phyloP scores from a whole-genome alignment of 2,888 invertebrate species.

The Nudaria mundana region DNA sequence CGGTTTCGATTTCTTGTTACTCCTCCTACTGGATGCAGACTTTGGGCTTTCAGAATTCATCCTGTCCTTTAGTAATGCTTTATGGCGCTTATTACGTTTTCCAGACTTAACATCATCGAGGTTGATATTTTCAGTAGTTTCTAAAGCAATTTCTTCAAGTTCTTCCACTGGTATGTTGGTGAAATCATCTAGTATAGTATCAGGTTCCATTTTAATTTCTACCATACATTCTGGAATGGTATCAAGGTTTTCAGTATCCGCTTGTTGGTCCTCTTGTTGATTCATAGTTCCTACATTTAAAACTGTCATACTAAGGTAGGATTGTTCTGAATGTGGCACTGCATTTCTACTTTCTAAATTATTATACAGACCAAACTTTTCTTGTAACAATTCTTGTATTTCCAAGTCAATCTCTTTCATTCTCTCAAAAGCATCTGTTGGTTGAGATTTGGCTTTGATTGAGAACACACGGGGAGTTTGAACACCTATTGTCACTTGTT shows the following conservation, averaged over 20 bases:
- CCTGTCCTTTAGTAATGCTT: conserved; percentile 34
- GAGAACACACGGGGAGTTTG: conserved; percentile 54
- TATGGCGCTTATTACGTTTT: conserved; percentile 41
- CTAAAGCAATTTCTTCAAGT: conserved; percentile 64
- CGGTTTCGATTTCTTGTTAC: conserved; percentile 45
- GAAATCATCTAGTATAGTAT: conserved; percentile 63
- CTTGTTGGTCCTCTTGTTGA: conserved; percentile 17
- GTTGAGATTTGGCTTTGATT: conserved; percentile 30
- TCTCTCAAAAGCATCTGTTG: conserved; percentile 69
- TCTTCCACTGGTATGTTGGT: conserved; percentile 68
- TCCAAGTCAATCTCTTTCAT: conserved; percentile 83
- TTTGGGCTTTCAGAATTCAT: conserved; percentile 48
- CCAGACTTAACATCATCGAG: conserved; percentile 23
- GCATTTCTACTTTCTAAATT: conserved; percentile 65
- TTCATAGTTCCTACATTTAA: conserved; percentile 52
- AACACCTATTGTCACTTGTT: conserved; percentile 31
- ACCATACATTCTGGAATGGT: conserved; percentile 5
- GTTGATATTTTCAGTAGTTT: conserved; percentile 41
- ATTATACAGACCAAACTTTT: conserved; percentile 80
- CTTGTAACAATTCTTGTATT: conserved; percentile 78
- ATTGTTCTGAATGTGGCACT: conserved; percentile 26
- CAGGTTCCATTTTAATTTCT: conserved; percentile 17
- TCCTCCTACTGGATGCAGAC: conserved; percentile 33
- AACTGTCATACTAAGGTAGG: conserved; percentile 68
- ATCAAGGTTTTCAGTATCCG: background rate